Evolutionary conservation across 2,113 vertebrate genomes (phyloP).

Genomic region (Leptosomus discolor): DNA sequence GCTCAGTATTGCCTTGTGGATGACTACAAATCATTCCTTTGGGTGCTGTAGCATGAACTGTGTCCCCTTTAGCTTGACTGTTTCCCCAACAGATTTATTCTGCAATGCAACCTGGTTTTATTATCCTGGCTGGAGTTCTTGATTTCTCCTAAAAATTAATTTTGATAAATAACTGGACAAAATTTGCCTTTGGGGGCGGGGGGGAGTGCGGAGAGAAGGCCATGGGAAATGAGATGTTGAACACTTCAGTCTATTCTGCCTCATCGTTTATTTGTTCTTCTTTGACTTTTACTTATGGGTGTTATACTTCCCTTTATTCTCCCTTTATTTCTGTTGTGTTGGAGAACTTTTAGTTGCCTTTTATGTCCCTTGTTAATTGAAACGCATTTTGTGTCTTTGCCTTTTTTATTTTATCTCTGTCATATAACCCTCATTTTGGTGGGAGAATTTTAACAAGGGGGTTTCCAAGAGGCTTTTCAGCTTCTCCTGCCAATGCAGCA

Average conservation of each 20-base stretch:
- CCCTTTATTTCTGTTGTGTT: neutral
- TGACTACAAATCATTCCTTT: neutral
- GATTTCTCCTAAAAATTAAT: neutral
- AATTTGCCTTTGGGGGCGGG: neutral
- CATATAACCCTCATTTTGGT: neutral
- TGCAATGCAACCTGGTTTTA: neutral
- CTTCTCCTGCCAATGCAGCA: constrained; percentile 40
- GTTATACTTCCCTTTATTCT: neutral
- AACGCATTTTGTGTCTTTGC: neutral
- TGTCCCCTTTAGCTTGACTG: neutral
- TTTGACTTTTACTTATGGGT: neutral
- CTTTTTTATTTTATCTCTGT: constrained; percentile 32
- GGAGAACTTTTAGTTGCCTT: neutral
- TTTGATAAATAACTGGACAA: neutral
- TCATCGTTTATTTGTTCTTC: neutral
- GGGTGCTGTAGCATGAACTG: neutral
- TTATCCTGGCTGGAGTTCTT: neutral
- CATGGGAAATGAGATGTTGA: neutral
- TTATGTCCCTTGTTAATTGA: neutral
- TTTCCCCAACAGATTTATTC: neutral
- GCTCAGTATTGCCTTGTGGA: neutral
- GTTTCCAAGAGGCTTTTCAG: constrained; percentile 31
- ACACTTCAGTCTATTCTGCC: neutral
- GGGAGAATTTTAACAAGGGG: constrained; percentile 31
- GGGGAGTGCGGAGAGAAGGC: neutral